Base-by-base conservation (phyloP, 2,888 invertebrate genomes). In the Dolomedes plantarius region DNA sequence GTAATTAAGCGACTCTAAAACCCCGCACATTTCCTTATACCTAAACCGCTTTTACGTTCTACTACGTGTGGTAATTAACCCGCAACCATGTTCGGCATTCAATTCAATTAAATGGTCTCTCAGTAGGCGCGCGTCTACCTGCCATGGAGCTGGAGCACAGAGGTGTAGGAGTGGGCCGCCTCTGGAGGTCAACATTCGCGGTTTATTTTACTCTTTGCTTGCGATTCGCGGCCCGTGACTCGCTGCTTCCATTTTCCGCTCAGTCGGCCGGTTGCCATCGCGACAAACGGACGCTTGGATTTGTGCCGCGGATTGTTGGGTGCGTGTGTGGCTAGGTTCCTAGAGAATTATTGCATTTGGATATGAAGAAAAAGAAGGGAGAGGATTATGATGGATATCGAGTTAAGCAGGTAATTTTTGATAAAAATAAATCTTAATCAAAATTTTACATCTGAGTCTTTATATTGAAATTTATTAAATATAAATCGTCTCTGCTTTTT, bases 331-430 rank as follows among this genome's bases (percentile, higher is more conserved):
- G 68, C 31, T 29, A 16, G 9, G 16, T 31, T 67, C 31, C 16
- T n/a, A n/a, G n/a, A 13, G 31, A 19, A 72, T 69, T n/a, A 19
- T 71, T 77, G 73, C 68, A 73, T 67, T 32, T 41, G 13, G 50
- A n/a, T n/a, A 86, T 79, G 74, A 86, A 78, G 29, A 86, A 74
- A 31, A 79, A 69, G n/a, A 79, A 79, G 39, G 50, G 32, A 1
- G 73, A 67, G 13, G 85, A 86, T 65, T 32, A 41, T 32, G 85
- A 79, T 78, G 79, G 78, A 86, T 86, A 56, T 69, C 85, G 78
- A n/a, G 72, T 86, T 36, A 86, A 86, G 29, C 74, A 78, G 79
- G 85, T 86, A 29, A 39, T 28, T 67, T 29, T n/a, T 64, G 64
- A 16, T 13, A n/a, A n/a, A n/a, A n/a, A n/a, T n/a, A n/a, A n/a